Evolutionary conservation across 2,797 vertebrate species (phyloP).

Genomic region (Macropodus opercularis): DNA sequence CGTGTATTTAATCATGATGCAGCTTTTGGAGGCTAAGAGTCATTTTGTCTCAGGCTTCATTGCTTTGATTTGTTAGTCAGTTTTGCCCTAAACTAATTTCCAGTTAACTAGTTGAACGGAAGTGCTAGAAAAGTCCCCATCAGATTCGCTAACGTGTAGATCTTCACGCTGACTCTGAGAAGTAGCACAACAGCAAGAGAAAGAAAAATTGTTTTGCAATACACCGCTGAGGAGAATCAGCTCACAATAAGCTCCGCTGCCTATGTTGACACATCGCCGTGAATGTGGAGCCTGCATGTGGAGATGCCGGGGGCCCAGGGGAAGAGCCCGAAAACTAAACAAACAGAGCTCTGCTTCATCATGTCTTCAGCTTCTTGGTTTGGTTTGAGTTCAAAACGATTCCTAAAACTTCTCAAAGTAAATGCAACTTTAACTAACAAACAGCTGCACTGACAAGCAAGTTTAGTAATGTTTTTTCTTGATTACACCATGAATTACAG

Average conservation of each 20-base stretch:
- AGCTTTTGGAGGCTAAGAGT: too few species aligned
- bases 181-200: conserved; percentile 8
- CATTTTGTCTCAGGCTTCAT: too few species aligned
- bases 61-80: neutral
- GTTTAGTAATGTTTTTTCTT: neutral
- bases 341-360: conserved; percentile 40
- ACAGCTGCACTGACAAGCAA: neutral
- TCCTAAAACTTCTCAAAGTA: conserved; percentile 2
- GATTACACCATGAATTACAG: conserved; percentile 15
- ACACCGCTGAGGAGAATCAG: conserved; percentile 8
- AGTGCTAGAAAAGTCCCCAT: neutral
- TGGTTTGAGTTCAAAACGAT: neutral
- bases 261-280: conserved; percentile 54
- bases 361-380: conserved; percentile 9
- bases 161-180: neutral
- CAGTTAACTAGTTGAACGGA: neutral
- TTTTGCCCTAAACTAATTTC: neutral
- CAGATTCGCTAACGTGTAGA: neutral
- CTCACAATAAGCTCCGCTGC: conserved; percentile 34
- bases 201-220: conserved; percentile 35
- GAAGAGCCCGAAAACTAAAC: conserved; percentile 27
- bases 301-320: conserved; percentile 3
- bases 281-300: conserved; percentile 32
- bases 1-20: neutral
- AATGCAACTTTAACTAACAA: neutral